Conservation (phyloP, 2,888 invertebrate species). For the Dimorphilus gyrociliatus region DNA sequence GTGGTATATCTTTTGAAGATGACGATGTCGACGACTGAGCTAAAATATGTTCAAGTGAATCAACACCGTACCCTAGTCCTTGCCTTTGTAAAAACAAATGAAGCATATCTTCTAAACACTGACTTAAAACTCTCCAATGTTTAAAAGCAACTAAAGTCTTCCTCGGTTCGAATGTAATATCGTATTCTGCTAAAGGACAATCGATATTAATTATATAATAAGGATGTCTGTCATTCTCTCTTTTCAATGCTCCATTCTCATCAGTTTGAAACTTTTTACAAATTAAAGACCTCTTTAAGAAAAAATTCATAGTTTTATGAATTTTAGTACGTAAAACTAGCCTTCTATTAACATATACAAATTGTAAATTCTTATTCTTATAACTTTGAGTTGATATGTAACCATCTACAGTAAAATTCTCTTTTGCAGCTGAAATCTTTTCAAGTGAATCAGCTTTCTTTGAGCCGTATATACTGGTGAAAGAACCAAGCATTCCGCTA, state of each 20-base stretch:
- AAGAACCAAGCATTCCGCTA: constrained; percentile 43
- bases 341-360: constrained; percentile 51
- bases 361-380: constrained; percentile 42
- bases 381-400: constrained; percentile 43
- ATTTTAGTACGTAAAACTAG: constrained; percentile 43
- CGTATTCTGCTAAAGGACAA: constrained; percentile 42
- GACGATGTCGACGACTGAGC: constrained; percentile 10
- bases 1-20: no score
- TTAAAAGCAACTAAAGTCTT: constrained; percentile 44
- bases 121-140: constrained; percentile 41
- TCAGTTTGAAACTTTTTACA: constrained; percentile 13
- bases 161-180: constrained; percentile 41
- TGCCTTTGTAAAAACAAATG: constrained; percentile 18
- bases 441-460: constrained; percentile 33
- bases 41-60: constrained; percentile 5
- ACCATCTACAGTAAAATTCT: constrained; percentile 44
- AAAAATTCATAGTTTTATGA: constrained; percentile 38
- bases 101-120: constrained; percentile 36
- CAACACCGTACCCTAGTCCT: constrained; percentile 10
- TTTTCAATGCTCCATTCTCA: no score
- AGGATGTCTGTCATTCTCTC: constrained; percentile 28
- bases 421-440: constrained; percentile 35
- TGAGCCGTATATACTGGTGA: constrained; percentile 41
- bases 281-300: constrained; percentile 27
- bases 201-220: constrained; percentile 44